Evolutionary conservation across 2,888 invertebrate genomes (phyloP), one percentile per base, ranked within the genome.

Genomic region (Galeruca laticollis): DNA sequence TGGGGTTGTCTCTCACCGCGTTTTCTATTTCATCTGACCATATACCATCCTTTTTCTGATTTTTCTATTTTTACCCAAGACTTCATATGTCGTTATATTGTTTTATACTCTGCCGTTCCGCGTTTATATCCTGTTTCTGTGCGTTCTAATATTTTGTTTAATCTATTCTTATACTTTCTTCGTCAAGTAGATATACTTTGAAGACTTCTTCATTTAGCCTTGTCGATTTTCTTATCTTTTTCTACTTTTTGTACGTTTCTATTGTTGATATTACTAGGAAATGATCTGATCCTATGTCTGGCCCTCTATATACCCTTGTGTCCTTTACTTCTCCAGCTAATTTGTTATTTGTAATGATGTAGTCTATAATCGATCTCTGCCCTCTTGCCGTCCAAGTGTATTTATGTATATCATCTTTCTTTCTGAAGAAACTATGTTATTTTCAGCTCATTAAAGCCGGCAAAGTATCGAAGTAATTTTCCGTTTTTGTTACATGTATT

Each of bases 111-210:
- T 33, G 33, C 9, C 33, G 33, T 33, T n/a, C n/a, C n/a, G n/a
- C n/a, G n/a, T n/a, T n/a, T n/a, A n/a, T n/a, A n/a, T n/a, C n/a
- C n/a, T n/a, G 5, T 9, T 56, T 56, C 56, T 56, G 20, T 18
- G 9, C 5, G 5, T 31, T 20, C 20, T 56, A 6, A 18, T 56
- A 26, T 56, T 31, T 56, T 20, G 56, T 18, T 21, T 56, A 56
- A 5, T 21, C 56, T 26, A 18, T 56, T 21, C 20, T 15, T 56
- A 21, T 56, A 31, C 21, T 18, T 56, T 56, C 21, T 56, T 20
- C 21, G 5, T 56, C 56, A 56, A 56, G 56, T 56, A 21, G 21
- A 56, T 56, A 56, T 56, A 26, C 56, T 56, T 56, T 56, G 21
- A 56, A 56, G 9, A 56, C 56, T 56, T 56, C 56, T 56, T 31